phyloP scores from a whole-genome alignment of 1,140 invertebrate species.

The Pemphigus obesinymphae region DNA sequence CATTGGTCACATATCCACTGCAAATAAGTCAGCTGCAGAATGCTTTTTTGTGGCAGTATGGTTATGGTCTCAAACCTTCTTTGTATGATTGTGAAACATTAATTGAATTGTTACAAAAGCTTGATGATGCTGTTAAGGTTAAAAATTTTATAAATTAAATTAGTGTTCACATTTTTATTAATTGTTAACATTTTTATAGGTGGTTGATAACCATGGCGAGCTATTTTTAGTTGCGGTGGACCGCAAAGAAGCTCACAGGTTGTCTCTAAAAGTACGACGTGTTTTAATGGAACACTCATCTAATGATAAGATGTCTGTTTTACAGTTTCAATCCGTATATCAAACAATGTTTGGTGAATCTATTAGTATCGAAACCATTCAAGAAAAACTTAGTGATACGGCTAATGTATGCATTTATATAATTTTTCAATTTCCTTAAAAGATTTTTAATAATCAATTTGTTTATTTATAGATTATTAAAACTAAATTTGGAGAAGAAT shows the following conservation, averaged over 20 bases:
- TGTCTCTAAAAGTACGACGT: constrained; percentile 56
- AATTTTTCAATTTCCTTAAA: background rate
- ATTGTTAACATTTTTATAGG: constrained; percentile 26
- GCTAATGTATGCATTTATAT: constrained; percentile 51
- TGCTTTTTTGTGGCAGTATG: constrained; percentile 57
- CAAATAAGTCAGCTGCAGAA: constrained; percentile 53
- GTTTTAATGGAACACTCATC: constrained; percentile 57
- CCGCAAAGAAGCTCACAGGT: constrained; percentile 51
- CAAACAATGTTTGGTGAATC: constrained; percentile 52
- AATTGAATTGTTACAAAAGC: constrained; percentile 55
- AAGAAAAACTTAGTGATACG: constrained; percentile 54
- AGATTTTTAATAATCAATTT: background rate
- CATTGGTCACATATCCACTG: constrained; percentile 54
- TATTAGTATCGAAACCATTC: constrained; percentile 54
- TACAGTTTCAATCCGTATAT: constrained; percentile 54
- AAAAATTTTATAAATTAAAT: background rate
- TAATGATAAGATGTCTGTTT: constrained; percentile 53
- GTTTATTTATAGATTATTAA: constrained; percentile 41
- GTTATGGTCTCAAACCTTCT: constrained; percentile 58
- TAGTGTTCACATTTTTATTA: background rate
- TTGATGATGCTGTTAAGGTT: constrained; percentile 55
- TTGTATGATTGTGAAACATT: constrained; percentile 56
- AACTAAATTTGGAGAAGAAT: constrained; percentile 49
- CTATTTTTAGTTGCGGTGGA: constrained; percentile 51
- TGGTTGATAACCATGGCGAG: constrained; percentile 45